Percentiles rank a stretch among this genome's conserved stretches.
Evolutionary conservation across 2,888 invertebrate species (phyloP).

Genomic region (Phyto melanocephala): DNA sequence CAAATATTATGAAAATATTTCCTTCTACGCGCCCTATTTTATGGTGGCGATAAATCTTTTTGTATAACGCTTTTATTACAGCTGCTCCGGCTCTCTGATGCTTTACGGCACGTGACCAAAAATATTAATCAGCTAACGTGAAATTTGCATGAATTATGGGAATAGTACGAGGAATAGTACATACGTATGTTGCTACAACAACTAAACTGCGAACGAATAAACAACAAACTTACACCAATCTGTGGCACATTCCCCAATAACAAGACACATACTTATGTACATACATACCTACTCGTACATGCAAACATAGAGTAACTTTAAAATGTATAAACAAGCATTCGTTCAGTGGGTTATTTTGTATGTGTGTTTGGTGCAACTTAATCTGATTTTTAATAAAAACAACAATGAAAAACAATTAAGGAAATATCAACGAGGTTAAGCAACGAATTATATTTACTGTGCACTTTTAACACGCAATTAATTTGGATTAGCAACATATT

Average conservation of each 20-base stretch:
- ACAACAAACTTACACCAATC: not conserved
- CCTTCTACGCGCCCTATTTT: slow-evolving; percentile 56
- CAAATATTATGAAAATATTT: slow-evolving; percentile 56
- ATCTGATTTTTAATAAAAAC: slow-evolving; percentile 25
- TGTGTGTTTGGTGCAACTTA: slow-evolving; percentile 29
- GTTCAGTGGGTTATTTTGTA: slow-evolving; percentile 52
- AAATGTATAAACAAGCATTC: slow-evolving; percentile 3
- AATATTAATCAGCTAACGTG: slow-evolving; percentile 77
- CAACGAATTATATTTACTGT: not conserved
- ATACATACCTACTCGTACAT: not conserved
- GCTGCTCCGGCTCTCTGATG: slow-evolving; percentile 64
- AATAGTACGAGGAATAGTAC: slow-evolving; percentile 58
- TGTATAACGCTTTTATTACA: slow-evolving; percentile 67
- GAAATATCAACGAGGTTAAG: not conserved
- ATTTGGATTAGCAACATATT: too few species aligned
- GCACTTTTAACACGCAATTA: not conserved
- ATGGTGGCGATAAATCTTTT: slow-evolving; percentile 67
- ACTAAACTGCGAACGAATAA: slow-evolving; percentile 26
- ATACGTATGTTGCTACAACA: slow-evolving; percentile 30
- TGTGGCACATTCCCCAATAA: slow-evolving; percentile 32
- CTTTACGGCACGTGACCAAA: slow-evolving; percentile 75
- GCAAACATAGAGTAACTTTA: not conserved
- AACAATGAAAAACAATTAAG: not conserved
- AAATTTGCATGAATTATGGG: slow-evolving; percentile 76
- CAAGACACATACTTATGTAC: not conserved